phyloP scores from a whole-genome alignment of 2,797 vertebrate genomes.

The Pangasius sanitwongsei region DNA sequence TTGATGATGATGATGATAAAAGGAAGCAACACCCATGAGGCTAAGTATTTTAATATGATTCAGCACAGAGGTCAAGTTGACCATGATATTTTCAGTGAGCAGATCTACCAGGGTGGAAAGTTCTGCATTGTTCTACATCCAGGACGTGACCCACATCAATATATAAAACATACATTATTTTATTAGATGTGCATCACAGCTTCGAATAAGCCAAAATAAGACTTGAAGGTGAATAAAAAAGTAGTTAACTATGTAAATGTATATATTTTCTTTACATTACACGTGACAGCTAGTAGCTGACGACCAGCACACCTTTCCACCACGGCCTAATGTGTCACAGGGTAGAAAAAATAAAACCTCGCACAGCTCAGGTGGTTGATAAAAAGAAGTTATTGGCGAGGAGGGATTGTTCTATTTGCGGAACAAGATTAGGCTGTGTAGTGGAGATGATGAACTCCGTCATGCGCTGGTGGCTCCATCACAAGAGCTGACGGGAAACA shows the following conservation, averaged over 20 bases:
- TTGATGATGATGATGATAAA: background rate
- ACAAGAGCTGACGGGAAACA: background rate
- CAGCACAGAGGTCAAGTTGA: background rate
- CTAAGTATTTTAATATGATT: background rate
- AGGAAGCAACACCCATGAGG: background rate
- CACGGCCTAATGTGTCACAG: background rate
- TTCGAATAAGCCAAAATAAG: background rate
- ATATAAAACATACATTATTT: background rate
- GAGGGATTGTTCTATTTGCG: conserved; percentile 27
- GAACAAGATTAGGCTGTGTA: conserved; percentile 32
- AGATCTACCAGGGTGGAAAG: background rate
- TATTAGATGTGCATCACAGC: background rate
- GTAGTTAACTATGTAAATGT: background rate
- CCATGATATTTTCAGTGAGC: background rate
- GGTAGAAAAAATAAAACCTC: background rate
- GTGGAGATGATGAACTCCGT: conserved; percentile 34
- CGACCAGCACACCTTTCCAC: background rate
- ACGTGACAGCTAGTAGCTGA: too few species aligned
- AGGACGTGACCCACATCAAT: background rate
- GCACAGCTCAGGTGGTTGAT: background rate
- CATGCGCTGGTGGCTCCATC: conserved; percentile 27
- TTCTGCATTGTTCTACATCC: background rate
- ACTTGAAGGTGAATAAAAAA: background rate
- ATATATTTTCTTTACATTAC: background rate
- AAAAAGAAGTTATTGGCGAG: background rate